Conservation (phyloP, 2,888 invertebrate genomes). For the Dermolepida albohirtum region DNA sequence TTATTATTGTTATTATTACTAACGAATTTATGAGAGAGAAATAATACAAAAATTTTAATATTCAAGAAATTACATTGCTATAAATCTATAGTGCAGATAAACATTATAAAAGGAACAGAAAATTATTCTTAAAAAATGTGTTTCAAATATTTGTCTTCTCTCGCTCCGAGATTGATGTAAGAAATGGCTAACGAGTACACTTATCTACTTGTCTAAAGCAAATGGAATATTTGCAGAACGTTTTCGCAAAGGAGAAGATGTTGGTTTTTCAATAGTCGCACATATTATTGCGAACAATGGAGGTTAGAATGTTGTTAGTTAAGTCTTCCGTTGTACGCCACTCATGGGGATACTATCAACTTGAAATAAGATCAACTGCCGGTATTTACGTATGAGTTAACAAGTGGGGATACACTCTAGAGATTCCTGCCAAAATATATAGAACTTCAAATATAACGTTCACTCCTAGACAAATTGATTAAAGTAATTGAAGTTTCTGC, state of each 20-base stretch:
- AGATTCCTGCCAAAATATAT: constrained; percentile 43
- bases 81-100: no score
- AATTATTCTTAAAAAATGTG: no score
- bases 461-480: constrained; percentile 21
- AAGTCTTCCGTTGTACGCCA: constrained; percentile 41
- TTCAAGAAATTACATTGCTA: no score
- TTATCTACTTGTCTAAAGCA: background rate
- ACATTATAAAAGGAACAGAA: no score
- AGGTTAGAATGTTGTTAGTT: constrained; percentile 12
- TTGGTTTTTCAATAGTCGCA: constrained; percentile 24
- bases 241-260: constrained; percentile 4
- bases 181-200: no score
- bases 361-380: constrained; percentile 43
- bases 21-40: no score
- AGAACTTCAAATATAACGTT: constrained; percentile 37
- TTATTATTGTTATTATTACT: no score
- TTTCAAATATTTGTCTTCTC: no score
- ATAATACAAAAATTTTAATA: no score
- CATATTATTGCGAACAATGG: constrained; percentile 27
- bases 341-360: constrained; percentile 42
- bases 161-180: no score
- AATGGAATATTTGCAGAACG: constrained; percentile 5
- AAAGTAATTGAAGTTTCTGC: constrained; percentile 12
- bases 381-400: constrained; percentile 48
- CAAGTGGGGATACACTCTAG: constrained; percentile 45